phyloP scores from a whole-genome alignment of 1,140 invertebrate species.

The Acromyrmex charruanus region DNA sequence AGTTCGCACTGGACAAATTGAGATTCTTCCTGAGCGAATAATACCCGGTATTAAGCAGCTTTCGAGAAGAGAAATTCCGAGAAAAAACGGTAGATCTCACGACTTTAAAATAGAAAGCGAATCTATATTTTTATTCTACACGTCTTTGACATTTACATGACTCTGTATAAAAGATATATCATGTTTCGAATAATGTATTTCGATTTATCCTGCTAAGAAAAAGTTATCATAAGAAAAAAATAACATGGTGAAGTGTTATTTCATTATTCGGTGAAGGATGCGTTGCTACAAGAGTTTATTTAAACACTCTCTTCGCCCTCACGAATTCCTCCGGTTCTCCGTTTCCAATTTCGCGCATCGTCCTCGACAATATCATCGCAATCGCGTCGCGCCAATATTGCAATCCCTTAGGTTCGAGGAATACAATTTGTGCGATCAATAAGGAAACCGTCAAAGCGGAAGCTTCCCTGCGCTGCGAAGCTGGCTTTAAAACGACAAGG shows the following conservation, averaged over 20 bases:
- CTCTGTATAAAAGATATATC: background rate
- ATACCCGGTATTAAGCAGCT: background rate
- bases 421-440: slow-evolving; percentile 64
- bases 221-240: background rate
- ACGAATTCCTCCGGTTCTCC: slow-evolving; percentile 21
- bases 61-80: background rate
- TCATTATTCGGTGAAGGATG: slow-evolving; percentile 14
- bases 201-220: background rate
- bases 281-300: slow-evolving; percentile 8
- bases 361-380: slow-evolving; percentile 53
- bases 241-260: background rate
- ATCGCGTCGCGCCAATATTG: slow-evolving; percentile 60
- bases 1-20: slow-evolving; percentile 39
- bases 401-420: slow-evolving; percentile 56
- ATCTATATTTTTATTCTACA: slow-evolving; percentile 4
- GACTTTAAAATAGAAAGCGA: background rate
- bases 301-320: slow-evolving; percentile 6
- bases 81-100: background rate
- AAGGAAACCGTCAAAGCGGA: slow-evolving; percentile 62
- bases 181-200: background rate
- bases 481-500: slow-evolving; percentile 58
- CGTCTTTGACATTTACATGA: background rate
- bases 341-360: slow-evolving; percentile 55
- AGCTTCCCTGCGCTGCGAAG: slow-evolving; percentile 30
- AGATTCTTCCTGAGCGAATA: slow-evolving; percentile 26